Evolutionary conservation across 2,888 invertebrate species (phyloP).

Genomic region (Parnassius mnemosyne): DNA sequence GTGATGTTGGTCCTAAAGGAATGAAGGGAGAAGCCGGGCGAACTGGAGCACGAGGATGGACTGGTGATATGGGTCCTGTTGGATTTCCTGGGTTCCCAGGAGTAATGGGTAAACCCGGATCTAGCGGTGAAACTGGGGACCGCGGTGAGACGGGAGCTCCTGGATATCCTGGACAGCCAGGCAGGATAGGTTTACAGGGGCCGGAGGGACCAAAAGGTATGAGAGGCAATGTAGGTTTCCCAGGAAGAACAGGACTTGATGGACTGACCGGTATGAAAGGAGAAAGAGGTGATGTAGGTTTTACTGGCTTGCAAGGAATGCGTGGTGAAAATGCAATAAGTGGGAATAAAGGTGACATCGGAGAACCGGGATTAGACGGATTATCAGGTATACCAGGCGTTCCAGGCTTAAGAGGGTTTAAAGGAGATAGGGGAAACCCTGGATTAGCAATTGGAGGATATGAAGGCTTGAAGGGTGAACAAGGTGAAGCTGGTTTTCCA

Average conservation of each 20-base stretch:
- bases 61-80: constrained; percentile 57
- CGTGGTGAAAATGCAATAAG: constrained; percentile 82
- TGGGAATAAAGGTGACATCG: constrained; percentile 82
- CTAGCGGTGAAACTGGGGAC: constrained; percentile 61
- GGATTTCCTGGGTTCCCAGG: constrained; percentile 75
- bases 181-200: constrained; percentile 81
- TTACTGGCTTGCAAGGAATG: constrained; percentile 76
- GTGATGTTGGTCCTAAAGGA: constrained; percentile 74
- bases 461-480: constrained; percentile 80
- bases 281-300: constrained; percentile 74
- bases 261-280: constrained; percentile 70
- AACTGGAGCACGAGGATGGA: constrained; percentile 55
- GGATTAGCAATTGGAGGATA: constrained; percentile 73
- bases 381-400: constrained; percentile 57
- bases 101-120: constrained; percentile 50
- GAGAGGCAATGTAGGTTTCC: constrained; percentile 45
- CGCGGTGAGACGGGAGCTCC: constrained; percentile 64
- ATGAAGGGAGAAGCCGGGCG: constrained; percentile 78
- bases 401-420: constrained; percentile 66
- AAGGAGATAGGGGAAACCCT: constrained; percentile 80
- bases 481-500: constrained; percentile 80
- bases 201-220: constrained; percentile 48
- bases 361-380: constrained; percentile 73
- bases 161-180: constrained; percentile 87
- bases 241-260: constrained; percentile 45